Percentiles rank a stretch among this genome's conserved stretches.
Evolutionary conservation across 1,140 invertebrate genomes (phyloP).

Genomic region (Lerema accius): DNA sequence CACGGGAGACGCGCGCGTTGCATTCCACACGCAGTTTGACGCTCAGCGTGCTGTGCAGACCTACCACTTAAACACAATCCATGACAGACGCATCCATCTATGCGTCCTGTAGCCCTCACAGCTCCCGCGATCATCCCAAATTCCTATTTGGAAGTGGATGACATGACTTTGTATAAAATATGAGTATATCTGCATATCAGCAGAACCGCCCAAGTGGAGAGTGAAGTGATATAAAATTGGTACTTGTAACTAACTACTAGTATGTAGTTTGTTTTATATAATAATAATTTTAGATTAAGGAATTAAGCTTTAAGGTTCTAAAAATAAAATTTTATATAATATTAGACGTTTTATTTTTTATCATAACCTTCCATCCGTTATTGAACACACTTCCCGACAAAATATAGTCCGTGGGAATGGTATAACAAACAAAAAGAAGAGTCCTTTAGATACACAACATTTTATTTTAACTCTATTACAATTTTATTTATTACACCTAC

Average conservation of each 20-base stretch:
- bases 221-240: neutral
- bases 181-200: neutral
- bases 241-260: too few relatives aligned
- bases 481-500: too few relatives aligned
- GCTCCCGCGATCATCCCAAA: neutral
- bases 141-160: neutral
- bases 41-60: conserved; percentile 88
- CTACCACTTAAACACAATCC: conserved; percentile 63
- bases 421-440: too few relatives aligned
- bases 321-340: conserved; percentile 10
- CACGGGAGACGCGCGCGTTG: conserved; percentile 94
- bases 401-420: too few relatives aligned
- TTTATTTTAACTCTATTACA: too few relatives aligned
- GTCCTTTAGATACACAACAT: too few relatives aligned
- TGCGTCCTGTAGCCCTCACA: conserved; percentile 58
- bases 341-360: neutral
- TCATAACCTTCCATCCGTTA: neutral
- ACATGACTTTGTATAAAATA: neutral
- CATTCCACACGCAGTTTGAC: conserved; percentile 89
- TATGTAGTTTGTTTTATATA: too few relatives aligned
- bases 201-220: neutral
- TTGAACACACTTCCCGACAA: too few relatives aligned
- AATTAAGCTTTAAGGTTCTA: neutral
- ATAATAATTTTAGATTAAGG: neutral
- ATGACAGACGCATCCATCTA: conserved; percentile 67